Evolutionary conservation across 1,140 invertebrate genomes (phyloP), one percentile per base, ranked within the genome.

Genomic region (Drosophila erecta): DNA sequence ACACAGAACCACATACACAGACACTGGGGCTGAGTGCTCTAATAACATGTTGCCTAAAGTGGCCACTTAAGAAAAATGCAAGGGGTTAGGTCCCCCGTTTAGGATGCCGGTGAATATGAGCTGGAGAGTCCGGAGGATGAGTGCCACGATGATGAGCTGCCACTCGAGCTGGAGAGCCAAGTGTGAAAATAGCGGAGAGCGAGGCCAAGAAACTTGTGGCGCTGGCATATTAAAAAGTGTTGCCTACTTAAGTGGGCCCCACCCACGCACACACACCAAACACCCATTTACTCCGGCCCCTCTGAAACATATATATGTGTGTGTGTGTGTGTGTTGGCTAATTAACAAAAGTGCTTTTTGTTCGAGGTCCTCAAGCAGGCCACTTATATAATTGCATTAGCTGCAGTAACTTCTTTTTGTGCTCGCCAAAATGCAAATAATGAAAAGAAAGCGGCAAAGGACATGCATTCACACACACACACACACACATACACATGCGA

Each of bases 301-400:
- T 8, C 15, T 20, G 12, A 2, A 7, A 27, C 56, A 58, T 30
- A 12, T 47, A 14, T 40, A 17, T 40, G 17, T 40, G 27, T 47
- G 27, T 33, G 54, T 41, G 56, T 51, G 30, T 53, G 50, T 33
- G 58, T 66, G 76, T 67, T 72, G 59, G 79, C 84, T 87, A 87
- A 87, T 87, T 87, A 89, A 74, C 84, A 76, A 79, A 79, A 89
- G 84, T 89, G 83, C 56, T 72, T 79, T 79, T 81, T 85, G 80
- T 84, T 66, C 50, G 72, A 75, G 72, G 72, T 72, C 60, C 79
- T 76, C 50, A 77, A 77, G 72, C 78, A 80, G 69, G 81, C 59
- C 80, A 84, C 84, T 87, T 89, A 74, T 89, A 84, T 89, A 87
- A 87, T 84, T 87, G 84, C 84, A 87, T 87, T 87, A 87, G 86